A percentile compares a stretch with the other conserved stretches of the same genome.
phyloP scores from a whole-genome alignment of 2,797 vertebrate genomes.

The Trematomus bernacchii region DNA sequence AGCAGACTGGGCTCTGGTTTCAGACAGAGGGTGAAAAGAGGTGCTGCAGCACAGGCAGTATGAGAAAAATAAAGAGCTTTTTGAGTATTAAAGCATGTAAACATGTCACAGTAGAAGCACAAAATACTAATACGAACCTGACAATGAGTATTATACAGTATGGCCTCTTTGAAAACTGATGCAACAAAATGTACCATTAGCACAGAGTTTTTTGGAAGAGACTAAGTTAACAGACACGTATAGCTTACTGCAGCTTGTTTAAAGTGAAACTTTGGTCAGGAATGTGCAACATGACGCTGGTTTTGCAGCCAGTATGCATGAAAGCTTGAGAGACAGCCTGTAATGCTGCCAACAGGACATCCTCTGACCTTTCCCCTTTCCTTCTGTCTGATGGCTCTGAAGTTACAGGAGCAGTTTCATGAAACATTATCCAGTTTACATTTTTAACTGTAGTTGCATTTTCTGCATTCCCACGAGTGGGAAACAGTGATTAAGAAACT shows the following conservation, averaged over 20 bases:
- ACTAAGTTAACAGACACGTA: not conserved
- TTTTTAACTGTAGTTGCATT: constrained; percentile 48
- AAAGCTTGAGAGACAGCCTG: constrained; percentile 10
- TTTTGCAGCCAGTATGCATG: constrained; percentile 2
- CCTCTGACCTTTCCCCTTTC: constrained; percentile 43
- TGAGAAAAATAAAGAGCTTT: too few species aligned
- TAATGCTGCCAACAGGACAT: constrained; percentile 45
- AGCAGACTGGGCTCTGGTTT: too few species aligned
- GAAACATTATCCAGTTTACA: constrained; percentile 33
- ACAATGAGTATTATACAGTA: too few species aligned
- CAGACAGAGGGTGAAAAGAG: too few species aligned
- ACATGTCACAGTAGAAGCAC: too few species aligned
- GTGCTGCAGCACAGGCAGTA: too few species aligned
- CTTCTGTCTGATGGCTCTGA: constrained; percentile 26
- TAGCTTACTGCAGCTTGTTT: not conserved
- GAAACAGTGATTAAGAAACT: constrained; percentile 34
- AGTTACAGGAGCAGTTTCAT: constrained; percentile 24
- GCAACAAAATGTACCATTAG: not conserved
- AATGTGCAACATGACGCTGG: constrained; percentile 40
- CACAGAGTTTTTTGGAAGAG: not conserved
- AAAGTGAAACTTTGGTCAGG: constrained; percentile 24
- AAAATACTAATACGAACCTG: too few species aligned
- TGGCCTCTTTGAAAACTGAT: not conserved
- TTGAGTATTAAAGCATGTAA: too few species aligned
- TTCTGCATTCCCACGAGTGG: constrained; percentile 31